phyloP scores from a whole-genome alignment of 2,797 vertebrate genomes.

The Sciaenops ocellatus region DNA sequence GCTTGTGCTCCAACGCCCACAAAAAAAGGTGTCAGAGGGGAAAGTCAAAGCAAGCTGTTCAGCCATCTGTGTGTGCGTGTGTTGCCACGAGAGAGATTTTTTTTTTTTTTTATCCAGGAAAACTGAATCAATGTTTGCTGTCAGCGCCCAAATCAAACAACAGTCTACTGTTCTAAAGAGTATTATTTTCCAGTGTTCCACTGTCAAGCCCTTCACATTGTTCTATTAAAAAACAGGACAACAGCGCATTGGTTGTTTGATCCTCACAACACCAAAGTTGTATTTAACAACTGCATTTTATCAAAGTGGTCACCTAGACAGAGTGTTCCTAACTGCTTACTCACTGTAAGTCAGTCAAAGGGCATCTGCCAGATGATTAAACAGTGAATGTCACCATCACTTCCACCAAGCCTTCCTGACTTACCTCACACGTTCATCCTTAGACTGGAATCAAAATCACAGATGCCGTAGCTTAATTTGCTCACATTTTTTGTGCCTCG shows the following conservation, averaged over 20 bases:
- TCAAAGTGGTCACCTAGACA: slow-evolving; percentile 12
- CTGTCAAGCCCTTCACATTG: slow-evolving; percentile 10
- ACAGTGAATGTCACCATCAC: slow-evolving; percentile 45
- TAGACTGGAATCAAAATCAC: slow-evolving; percentile 19
- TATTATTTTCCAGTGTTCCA: not conserved
- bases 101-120: slow-evolving; percentile 17
- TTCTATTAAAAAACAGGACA: slow-evolving; percentile 15
- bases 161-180: slow-evolving; percentile 19
- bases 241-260: slow-evolving; percentile 11
- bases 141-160: slow-evolving; percentile 46
- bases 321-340: not conserved
- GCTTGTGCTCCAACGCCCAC: slow-evolving; percentile 40
- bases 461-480: slow-evolving; percentile 5
- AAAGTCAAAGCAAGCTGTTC: slow-evolving; percentile 76
- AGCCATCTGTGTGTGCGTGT: slow-evolving; percentile 70
- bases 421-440: slow-evolving; percentile 19
- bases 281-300: slow-evolving; percentile 9
- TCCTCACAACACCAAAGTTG: slow-evolving; percentile 6
- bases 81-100: slow-evolving; percentile 18
- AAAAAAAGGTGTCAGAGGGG: slow-evolving; percentile 67
- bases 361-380: slow-evolving; percentile 15
- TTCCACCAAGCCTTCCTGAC: slow-evolving; percentile 18
- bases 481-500: slow-evolving; percentile 8
- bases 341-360: slow-evolving; percentile 12
- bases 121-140: slow-evolving; percentile 47